phyloP scores from a whole-genome alignment of 2,113 vertebrate genomes.

The Entomyzon cyanotis region DNA sequence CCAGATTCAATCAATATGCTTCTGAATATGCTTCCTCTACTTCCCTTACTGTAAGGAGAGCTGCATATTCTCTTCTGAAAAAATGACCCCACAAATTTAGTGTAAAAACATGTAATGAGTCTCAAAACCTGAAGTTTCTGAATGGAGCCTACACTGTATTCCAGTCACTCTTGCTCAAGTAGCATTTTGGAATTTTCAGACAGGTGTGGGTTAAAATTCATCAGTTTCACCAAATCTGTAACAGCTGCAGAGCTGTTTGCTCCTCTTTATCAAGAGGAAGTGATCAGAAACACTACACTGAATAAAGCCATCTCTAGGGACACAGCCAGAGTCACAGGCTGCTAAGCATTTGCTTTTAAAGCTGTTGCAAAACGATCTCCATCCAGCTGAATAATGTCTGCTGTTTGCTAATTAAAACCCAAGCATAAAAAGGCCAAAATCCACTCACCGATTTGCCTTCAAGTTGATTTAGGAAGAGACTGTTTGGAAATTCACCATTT shows the following conservation, averaged over 20 bases:
- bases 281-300: slow-evolving; percentile 3
- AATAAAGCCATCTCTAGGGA: slow-evolving; percentile 8
- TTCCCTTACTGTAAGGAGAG: not conserved
- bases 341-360: slow-evolving; percentile 5
- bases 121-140: not conserved
- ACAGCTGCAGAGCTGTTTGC: slow-evolving; percentile 33
- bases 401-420: slow-evolving; percentile 45
- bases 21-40: not conserved
- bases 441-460: not conserved
- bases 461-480: not conserved
- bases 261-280: slow-evolving; percentile 28
- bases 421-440: not conserved
- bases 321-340: slow-evolving; percentile 6
- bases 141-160: accelerated
- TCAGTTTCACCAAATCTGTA: not conserved
- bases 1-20: not conserved
- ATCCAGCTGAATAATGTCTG: slow-evolving; percentile 23
- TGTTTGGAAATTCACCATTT: not conserved
- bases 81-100: not conserved
- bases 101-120: not conserved
- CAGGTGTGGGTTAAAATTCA: slow-evolving; percentile 29
- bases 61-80: not conserved
- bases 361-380: slow-evolving; percentile 25
- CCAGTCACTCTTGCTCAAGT: not conserved
- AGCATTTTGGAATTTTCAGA: not conserved